Conservation (phyloP, 2,888 invertebrate species). For the Heteromurus nitidus region DNA sequence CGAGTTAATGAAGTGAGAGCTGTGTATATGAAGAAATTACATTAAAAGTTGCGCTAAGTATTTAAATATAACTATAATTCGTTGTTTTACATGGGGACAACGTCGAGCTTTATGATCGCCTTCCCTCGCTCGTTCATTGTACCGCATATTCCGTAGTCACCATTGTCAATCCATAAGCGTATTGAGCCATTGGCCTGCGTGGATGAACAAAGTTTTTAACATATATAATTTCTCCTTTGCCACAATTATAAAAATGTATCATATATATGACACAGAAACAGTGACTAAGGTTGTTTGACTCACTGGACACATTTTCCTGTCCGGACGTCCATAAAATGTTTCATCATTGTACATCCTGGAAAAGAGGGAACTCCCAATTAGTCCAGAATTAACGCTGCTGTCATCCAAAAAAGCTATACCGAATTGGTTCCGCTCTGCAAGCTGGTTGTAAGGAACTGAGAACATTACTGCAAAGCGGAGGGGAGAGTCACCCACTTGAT, state of each 20-base stretch:
- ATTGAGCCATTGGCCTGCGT: constrained; percentile 57
- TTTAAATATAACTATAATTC: neutral
- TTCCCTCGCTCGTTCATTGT: constrained; percentile 69
- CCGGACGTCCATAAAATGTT: constrained; percentile 60
- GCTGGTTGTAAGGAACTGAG: constrained; percentile 69
- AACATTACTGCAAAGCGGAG: constrained; percentile 66
- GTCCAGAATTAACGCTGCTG: constrained; percentile 47
- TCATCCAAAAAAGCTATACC: constrained; percentile 63
- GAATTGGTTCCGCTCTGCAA: constrained; percentile 60
- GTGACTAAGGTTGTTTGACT: no score
- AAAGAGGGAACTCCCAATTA: constrained; percentile 53
- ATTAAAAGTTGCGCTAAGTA: neutral
- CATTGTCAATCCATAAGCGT: constrained; percentile 58
- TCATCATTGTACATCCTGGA: constrained; percentile 67
- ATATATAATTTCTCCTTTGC: neutral
- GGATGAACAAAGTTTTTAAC: no score
- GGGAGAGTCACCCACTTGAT: constrained; percentile 63
- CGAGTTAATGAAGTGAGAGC: constrained; percentile 14
- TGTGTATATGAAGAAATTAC: neutral
- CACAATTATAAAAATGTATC: no score
- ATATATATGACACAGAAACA: no score
- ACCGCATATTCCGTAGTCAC: constrained; percentile 57
- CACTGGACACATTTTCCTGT: constrained; percentile 54
- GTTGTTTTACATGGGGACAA: constrained; percentile 44
- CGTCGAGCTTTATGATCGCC: constrained; percentile 67